Base-by-base conservation (phyloP, 1,140 invertebrate genomes). In the Helicoverpa armigera region DNA sequence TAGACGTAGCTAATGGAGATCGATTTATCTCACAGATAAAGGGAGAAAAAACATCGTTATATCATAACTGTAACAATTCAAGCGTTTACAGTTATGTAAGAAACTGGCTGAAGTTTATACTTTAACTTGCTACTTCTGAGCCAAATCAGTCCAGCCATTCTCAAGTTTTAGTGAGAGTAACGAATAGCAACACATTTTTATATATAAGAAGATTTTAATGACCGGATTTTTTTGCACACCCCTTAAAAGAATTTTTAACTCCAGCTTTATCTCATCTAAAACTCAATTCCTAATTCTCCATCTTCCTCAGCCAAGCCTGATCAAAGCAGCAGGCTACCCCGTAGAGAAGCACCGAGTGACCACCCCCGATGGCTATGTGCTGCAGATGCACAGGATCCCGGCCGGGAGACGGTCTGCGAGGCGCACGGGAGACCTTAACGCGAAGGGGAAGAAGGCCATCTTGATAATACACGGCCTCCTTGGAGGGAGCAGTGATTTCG, bases 381-480 rank as follows among this genome's bases (percentile, higher is more conserved):
- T 98, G 13, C 96, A 96, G 61, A 86, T 97, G 83, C 96, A 97
- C 91, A 93, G 97, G 83, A 96, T 98, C 58, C 96, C 96, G 2
- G 88, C 92, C 0, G 91, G 91, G 0, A 86, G 87, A 54, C 78
- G 90, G 7, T 74, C 80, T 0, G 84, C 87, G 0, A 86, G 92
- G 31, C 87, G 94, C 54, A 93, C 93, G 12, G 91, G 85, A 0
- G 69, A 43, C 0, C 80, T 70, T 61, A 89, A 51, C 74, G 86
- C 77, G 48, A 94, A 90, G 84, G 89, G 91, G 12, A 96, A 96
- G 83, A 95, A 93, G 29, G 95, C 96, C 2, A 96, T 97, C 0
- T 95, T 97, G 2, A 84, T 98, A 0, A 96, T 97, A 90, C 98
- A 98, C 86, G 98, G 98, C 4, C 87, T 98, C 14, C 54, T 97